Base-by-base conservation (phyloP, 2,888 invertebrate species). In the Orthosia gothica region DNA sequence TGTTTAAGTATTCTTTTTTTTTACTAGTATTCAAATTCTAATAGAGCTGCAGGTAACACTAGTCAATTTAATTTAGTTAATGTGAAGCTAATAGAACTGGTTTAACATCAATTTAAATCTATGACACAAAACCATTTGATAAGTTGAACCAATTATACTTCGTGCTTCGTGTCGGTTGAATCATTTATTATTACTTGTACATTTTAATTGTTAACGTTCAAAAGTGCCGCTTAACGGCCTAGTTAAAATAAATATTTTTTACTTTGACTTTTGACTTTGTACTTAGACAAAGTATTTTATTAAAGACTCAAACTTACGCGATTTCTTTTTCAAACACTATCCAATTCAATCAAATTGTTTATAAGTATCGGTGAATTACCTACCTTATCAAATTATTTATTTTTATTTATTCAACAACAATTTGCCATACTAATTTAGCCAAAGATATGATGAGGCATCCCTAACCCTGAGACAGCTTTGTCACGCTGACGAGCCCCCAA, bases 401-500 rank as follows among this genome's bases (percentile, higher is more conserved):
- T 9, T 40, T 40, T 40, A 40, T 40, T 9, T 40, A 23, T 20
- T 40, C 16, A 40, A 66, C 13, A 58, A 26, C 16, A 3, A 15
- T 45, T 45, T 26, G 1, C 45, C 13, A 4, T 40, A n/a, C 9
- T 23, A 52, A 66, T 68, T 18, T 12, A 73, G 3, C 16, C 54
- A 20, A 45, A 12, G 4, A 32, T 18, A 13, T 23, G 16, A 40
- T 47, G 57, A 32, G 59, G 0, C 47, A 82, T 18, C 85, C 82
- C 77, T 79, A 72, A 16, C 2, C 0, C 12, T n/a, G 0, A 55
- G 62, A 45, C 26, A 52, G 71, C 59, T 52, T 20, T 74, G 86
- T 90, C 89, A 90, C 65, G 71, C 62, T 88, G 89, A 88, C 89
- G 75, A 59, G 83, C 72, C 69, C 63, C 26, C 59, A 74, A 84